Percentiles rank a stretch among this genome's conserved stretches.
Conservation (phyloP, 1,140 invertebrate species). For the Whitmania pigra region DNA sequence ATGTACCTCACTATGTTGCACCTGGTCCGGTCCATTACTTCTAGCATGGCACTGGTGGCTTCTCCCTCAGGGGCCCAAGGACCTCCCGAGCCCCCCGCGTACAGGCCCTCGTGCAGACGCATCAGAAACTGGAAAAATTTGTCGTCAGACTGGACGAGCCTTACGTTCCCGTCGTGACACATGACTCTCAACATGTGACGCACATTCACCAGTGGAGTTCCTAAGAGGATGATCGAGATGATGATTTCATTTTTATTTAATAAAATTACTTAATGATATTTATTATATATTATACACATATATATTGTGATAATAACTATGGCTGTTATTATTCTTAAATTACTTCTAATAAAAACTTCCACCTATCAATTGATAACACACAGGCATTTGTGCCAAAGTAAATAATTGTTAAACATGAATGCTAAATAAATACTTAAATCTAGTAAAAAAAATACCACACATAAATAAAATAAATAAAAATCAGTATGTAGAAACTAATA, state of each 20-base stretch:
- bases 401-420: too few species aligned
- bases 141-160: slow-evolving; percentile 20
- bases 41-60: slow-evolving; percentile 9
- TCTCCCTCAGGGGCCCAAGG: slow-evolving; percentile 3
- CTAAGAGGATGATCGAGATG: background rate
- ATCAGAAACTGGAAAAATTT: slow-evolving; percentile 24
- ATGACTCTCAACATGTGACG: slow-evolving; percentile 22
- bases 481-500: background rate
- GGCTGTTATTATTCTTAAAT: too few species aligned
- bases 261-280: background rate
- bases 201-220: slow-evolving; percentile 4
- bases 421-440: background rate
- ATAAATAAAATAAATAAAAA: background rate
- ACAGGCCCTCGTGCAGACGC: slow-evolving; percentile 22
- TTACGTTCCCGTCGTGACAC: slow-evolving; percentile 15
- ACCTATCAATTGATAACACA: too few species aligned
- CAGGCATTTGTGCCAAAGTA: too few species aligned
- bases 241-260: background rate
- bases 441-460: background rate
- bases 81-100: background rate
- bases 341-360: too few species aligned
- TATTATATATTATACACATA: too few species aligned
- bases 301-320: too few species aligned
- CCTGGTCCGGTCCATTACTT: slow-evolving; percentile 21
- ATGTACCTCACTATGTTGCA: slow-evolving; percentile 18